Evolutionary conservation across 92 coral and sea anemone species (phyloP), one percentile per base, ranked within the genome.

Genomic region (Zoanthus gigantus): DNA sequence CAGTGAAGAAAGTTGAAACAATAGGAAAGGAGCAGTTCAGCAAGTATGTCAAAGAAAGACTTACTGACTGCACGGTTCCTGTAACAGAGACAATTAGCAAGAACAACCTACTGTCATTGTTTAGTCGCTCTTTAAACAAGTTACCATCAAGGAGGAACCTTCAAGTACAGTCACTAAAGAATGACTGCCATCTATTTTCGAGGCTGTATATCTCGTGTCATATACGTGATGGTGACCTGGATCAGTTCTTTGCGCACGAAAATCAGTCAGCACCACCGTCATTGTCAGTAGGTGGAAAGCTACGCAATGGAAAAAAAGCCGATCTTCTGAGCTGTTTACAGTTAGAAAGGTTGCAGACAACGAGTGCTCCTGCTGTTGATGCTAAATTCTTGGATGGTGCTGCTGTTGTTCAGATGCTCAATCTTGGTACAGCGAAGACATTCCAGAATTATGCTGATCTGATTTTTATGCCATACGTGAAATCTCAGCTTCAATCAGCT

Each of bases 221-320:
- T 47, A 88, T 34, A 84, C 42, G 89, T 23, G 91, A 81, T 74
- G 92, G 92, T 54, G 72, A 91, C 46, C 75, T 86, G 48, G 82
- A 88, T 52, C 86, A 93, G 77, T 93, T 94, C 75, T 94, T 88
- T 67, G 76, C 29, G 47, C 92, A 78, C 48, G 94, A 92, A 63
- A 92, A 92, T 56, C 95, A 92, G 61, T 72, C 92, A 18, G 72
- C 78, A 66, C 94, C 90, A 29, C 92, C 95, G 69, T 83, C 93
- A 37, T 75, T 92, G 28, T 83, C 94, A 23, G 88, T 79, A 28
- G 54, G 53, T 23, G 92, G 90, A 88, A 88, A 75, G 32, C 75
- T 71, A 71, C 50, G 46, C 42, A 29, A 9, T 13, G 75, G 75
- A 37, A 88, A 80, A 66, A 92, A 90, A 72, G 66, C 92, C 31